A percentile compares a stretch with the other conserved stretches of the same genome.
Evolutionary conservation across 2,797 vertebrate genomes (phyloP).

Genomic region (Manis pentadactyla): DNA sequence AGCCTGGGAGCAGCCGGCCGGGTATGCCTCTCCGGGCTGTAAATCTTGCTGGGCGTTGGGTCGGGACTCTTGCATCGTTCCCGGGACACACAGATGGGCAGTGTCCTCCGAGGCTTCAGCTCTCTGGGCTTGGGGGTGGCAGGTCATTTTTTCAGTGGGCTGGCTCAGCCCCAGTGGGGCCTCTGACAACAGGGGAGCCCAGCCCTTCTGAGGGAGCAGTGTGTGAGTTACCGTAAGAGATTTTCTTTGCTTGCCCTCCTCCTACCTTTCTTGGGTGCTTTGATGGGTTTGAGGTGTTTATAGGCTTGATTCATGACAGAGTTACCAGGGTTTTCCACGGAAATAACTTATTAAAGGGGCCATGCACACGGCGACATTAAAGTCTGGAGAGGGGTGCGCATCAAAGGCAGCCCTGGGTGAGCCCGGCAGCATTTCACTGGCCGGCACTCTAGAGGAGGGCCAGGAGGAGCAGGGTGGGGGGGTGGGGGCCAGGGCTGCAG

Average conservation of each 20-base stretch:
- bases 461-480: slow-evolving; percentile 22
- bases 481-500: not conserved
- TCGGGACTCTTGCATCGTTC: not conserved
- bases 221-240: slow-evolving; percentile 82
- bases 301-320: slow-evolving; percentile 87
- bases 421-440: slow-evolving; percentile 80
- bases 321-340: slow-evolving; percentile 89
- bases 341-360: slow-evolving; percentile 89
- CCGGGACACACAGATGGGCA: slow-evolving; percentile 54
- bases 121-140: not conserved
- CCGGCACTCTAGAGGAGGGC: slow-evolving; percentile 60
- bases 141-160: slow-evolving; percentile 38
- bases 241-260: not conserved
- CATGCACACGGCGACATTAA: slow-evolving; percentile 81
- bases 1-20: slow-evolving; percentile 77
- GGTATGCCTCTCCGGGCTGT: slow-evolving; percentile 79
- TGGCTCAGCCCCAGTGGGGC: slow-evolving; percentile 63
- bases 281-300: slow-evolving; percentile 88
- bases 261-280: slow-evolving; percentile 82
- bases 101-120: slow-evolving; percentile 71
- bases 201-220: slow-evolving; percentile 69
- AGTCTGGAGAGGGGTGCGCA: slow-evolving; percentile 82
- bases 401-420: slow-evolving; percentile 82
- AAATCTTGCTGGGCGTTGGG: slow-evolving; percentile 73
- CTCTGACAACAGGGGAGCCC: slow-evolving; percentile 55